Percentiles rank a stretch among this genome's conserved stretches.
Conservation (phyloP, 2,113 vertebrate species). For the Toxotes jaculatrix region DNA sequence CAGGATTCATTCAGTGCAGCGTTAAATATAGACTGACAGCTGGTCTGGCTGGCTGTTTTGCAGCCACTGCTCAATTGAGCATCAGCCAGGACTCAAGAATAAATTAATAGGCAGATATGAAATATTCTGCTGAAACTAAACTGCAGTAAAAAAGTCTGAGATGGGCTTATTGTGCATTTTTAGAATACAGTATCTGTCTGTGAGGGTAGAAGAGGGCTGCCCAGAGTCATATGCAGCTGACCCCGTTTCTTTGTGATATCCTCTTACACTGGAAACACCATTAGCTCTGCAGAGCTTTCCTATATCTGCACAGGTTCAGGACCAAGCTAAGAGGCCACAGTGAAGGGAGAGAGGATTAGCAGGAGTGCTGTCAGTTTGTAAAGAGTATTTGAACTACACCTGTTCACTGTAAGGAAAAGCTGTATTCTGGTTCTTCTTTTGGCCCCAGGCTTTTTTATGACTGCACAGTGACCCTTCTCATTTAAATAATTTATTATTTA, state of each 20-base stretch:
- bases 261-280: slow-evolving; percentile 67
- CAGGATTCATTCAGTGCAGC: slow-evolving; percentile 13
- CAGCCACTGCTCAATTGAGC: slow-evolving; percentile 23
- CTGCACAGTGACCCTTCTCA: too few relatives aligned
- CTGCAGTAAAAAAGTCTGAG: slow-evolving; percentile 21
- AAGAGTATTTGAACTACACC: slow-evolving; percentile 38
- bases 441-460: neutral
- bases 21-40: slow-evolving; percentile 34
- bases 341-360: slow-evolving; percentile 57
- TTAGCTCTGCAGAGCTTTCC: slow-evolving; percentile 56
- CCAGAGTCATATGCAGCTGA: slow-evolving; percentile 33
- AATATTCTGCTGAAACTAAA: slow-evolving; percentile 44
- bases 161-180: slow-evolving; percentile 33
- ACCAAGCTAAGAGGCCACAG: slow-evolving; percentile 39
- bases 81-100: slow-evolving; percentile 23
- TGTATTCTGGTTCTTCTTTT: neutral
- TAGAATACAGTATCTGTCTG: slow-evolving; percentile 29
- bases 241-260: slow-evolving; percentile 66
- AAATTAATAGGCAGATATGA: slow-evolving; percentile 45
- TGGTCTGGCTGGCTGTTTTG: slow-evolving; percentile 16
- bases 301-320: slow-evolving; percentile 31
- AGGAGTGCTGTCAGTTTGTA: slow-evolving; percentile 11
- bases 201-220: slow-evolving; percentile 15
- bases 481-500: neutral
- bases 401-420: slow-evolving; percentile 10